Base-by-base conservation (phyloP, 2,797 vertebrate genomes). In the Cuniculus paca region DNA sequence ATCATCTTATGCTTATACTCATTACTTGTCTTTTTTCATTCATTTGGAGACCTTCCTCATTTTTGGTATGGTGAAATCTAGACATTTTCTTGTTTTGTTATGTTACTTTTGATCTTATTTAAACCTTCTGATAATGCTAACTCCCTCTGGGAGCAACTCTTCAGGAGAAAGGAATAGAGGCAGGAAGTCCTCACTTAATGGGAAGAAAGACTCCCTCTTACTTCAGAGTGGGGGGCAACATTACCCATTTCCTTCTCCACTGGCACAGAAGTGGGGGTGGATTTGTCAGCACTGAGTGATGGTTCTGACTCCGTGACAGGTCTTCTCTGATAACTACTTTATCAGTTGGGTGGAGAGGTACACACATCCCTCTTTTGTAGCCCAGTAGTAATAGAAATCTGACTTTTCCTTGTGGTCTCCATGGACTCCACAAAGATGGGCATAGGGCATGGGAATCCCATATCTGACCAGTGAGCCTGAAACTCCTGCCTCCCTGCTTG, bases 201-300 rank as follows among this genome's bases (percentile, higher is more conserved):
- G 7, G 2, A 42, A 5, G 68, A 17, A 34, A 26, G 77, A 39
- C 16, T 56, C 58, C 42, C 50, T 5, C 2, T 58, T 75, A 36
- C 22, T 48, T 63, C 48, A 14, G 14, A 65, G 68, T 2, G 1
- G 26, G n/a, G n/a, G 50, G 1, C 9, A 6, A 1, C 4, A 6
- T 56, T 42, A 48, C 17, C 31, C 10, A 17, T 7, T 94, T 45
- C 48, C 24, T 5, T 9, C 50, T 70, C 24, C 42, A 61, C 24
- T 34, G 50, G 58, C 39, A 78, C 14, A 5, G 22, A 50, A 45
- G 58, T 19, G 10, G 28, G 36, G 2, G 0, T 34, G 19, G 20
- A 0, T 61, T 58, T 45, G 1, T 63, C 19, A 80, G 39, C 14
- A 36, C 42, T 26, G 36, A n/a, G 36, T 19, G 7, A 34, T 34